Base-by-base conservation (phyloP, 2,797 vertebrate genomes). In the Nannoperca obscura region DNA sequence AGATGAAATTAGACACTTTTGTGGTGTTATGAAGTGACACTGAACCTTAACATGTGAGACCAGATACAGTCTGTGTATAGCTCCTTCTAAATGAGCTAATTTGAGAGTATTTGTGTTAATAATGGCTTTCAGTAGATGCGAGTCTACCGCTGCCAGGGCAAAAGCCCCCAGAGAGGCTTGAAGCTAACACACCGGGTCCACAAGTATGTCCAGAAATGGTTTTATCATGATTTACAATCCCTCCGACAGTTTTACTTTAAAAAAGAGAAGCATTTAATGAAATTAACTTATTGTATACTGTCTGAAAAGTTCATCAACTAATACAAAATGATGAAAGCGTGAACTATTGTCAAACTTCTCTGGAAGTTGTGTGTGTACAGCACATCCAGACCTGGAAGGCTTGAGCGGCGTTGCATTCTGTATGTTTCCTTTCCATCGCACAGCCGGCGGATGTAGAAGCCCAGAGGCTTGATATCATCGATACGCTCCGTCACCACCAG, bases 401-500 rank as follows among this genome's bases (percentile, higher is more conserved):
- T 95, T 69, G 96, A 95, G 84, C 97, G 96, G 61, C 95, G 96
- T 60, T 95, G 95, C 92, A 98, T 97, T 49, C 94, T 94, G 95
- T 98, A 98, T 0, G 97, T 98, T 59, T 97, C 96, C 86, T 96
- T 97, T 3, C 96, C 97, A 5, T 95, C 94, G 83, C 97, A 99
- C 86, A 98, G 97, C 7, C 96, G 96, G 80, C 95, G 96, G 89
- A 98, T 98, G 92, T 97, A 97, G 87, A 96, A 95, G n/a, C 97
- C 97, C 88, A 99, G 91, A 2, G 97, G 95, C 50, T 95, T 95
- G 68, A 98, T 89, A 7, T 98, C 96, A n/a, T 96, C 95, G 0
- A 98, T 96, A 36, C 96, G 95, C 91, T 98, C 97, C 0, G 97
- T 97, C 80, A 98, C 97, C 87, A 98, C 96, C 94, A 99, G 93